Base-by-base conservation (phyloP, 2,797 vertebrate genomes). In the Gadopsis bispinosus region DNA sequence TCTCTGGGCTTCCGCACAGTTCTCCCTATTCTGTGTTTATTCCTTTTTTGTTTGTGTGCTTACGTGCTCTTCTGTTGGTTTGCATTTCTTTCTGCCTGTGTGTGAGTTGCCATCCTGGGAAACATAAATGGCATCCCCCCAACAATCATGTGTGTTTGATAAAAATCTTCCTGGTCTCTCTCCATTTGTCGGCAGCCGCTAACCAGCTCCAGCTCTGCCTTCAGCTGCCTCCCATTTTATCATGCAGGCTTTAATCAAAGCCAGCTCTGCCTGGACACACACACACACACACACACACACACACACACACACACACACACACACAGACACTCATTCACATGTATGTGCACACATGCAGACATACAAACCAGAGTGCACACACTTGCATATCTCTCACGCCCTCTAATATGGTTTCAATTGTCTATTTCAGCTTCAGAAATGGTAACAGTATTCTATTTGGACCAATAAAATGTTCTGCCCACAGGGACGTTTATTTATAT, bases 151-250 rank as follows among this genome's bases (percentile, higher is more conserved):
- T 92, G 93, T 62, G 86, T 92, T 92, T 92, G 91, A 94, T 94
- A 91, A 95, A 93, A 93, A 91, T 91, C 90, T 91, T 92, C 85
- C 93, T 90, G 81, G 87, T 93, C 90, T 86, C 85, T 89, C 83
- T 87, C 82, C 81, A 88, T 91, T 92, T 88, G 88, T 92, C 88
- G 81, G 87, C 91, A 88, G 88, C 85, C 76, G 14, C 88, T 94
- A 94, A 95, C 90, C 89, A 94, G 88, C 89, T 90, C 90, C 92
- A 93, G 92, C 83, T 81, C 87, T 68, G 82, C 81, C 81, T 88
- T 94, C 93, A 91, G 90, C 91, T 94, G 90, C 84, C 90, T 93
- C 87, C 87, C 83, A 91, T 94, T 94, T 91, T 92, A 89, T 92
- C 90, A 92, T 93, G 83, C 85, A 75, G 83, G 82, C 89, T 90